A percentile compares a stretch with the other conserved stretches of the same genome.
phyloP scores from a whole-genome alignment of 2,797 vertebrate species.

The Mus caroli region DNA sequence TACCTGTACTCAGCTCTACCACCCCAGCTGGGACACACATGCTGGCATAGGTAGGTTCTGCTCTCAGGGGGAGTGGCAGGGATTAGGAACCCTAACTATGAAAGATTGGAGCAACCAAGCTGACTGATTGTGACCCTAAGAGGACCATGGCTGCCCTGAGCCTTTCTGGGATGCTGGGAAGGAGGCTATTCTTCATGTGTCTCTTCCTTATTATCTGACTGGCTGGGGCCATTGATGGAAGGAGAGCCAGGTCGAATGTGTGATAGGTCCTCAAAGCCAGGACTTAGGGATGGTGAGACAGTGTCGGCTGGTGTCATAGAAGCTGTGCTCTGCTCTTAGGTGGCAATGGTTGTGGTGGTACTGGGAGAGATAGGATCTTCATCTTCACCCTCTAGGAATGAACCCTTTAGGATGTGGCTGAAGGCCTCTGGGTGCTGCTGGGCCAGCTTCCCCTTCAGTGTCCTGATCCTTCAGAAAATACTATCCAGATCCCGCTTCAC shows the following conservation, averaged over 20 bases:
- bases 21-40: not conserved
- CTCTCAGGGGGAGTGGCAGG: not conserved
- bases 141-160: not conserved
- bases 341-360: constrained; percentile 92
- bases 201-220: constrained; percentile 86
- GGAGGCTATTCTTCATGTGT: constrained; percentile 30
- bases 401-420: constrained; percentile 91
- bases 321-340: constrained; percentile 96
- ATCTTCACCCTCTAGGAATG: constrained; percentile 92
- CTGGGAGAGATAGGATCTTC: constrained; percentile 93
- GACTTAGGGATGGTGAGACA: constrained; percentile 94
- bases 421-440: no score
- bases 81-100: not conserved
- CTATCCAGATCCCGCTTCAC: no score
- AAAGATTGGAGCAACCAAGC: constrained; percentile 8
- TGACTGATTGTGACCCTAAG: not conserved
- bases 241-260: constrained; percentile 91
- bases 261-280: constrained; percentile 96
- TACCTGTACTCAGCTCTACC: not conserved
- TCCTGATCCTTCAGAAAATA: no score
- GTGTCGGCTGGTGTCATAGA: constrained; percentile 97
- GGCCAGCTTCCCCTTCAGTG: no score
- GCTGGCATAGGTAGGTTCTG: not conserved
- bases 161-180: not conserved
- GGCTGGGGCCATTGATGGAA: constrained; percentile 89